phyloP scores from a whole-genome alignment of 1,140 invertebrate genomes.

The Bombus impatiens region DNA sequence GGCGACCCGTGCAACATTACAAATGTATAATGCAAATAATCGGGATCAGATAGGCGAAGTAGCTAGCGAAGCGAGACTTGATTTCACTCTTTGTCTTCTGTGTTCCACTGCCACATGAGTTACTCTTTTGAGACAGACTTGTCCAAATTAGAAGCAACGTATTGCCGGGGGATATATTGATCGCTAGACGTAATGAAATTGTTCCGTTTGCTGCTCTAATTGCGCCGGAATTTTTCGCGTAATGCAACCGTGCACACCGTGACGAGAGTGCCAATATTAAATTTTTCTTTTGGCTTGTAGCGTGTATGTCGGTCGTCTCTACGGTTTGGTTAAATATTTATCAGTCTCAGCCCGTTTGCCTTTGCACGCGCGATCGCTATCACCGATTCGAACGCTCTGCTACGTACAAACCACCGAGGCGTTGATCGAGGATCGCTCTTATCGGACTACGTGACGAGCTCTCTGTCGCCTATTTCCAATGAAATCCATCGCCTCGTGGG shows the following conservation, averaged over 20 bases:
- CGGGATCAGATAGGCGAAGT: background rate
- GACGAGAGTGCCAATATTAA: constrained; percentile 16
- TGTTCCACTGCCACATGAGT: constrained; percentile 4
- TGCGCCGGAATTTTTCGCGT: constrained; percentile 26
- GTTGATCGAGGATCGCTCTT: background rate
- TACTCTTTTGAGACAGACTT: constrained; percentile 22
- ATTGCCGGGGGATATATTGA: constrained; percentile 8
- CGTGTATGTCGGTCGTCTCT: no score
- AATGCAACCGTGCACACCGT: background rate
- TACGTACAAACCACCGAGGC: background rate
- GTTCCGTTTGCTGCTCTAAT: constrained; percentile 32
- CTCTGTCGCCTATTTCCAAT: background rate
- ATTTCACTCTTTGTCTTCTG: constrained; percentile 35
- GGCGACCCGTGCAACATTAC: background rate
- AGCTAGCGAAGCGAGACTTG: background rate
- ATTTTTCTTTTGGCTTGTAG: background rate
- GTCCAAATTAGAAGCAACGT: constrained; percentile 25
- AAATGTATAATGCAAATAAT: background rate
- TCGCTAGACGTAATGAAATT: constrained; percentile 37
- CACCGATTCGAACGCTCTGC: background rate
- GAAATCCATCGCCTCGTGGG: background rate
- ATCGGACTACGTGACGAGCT: background rate
- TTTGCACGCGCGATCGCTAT: background rate
- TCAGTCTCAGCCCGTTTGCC: background rate
- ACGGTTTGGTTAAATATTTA: constrained; percentile 15